Percentiles rank a stretch among this genome's conserved stretches.
phyloP scores from a whole-genome alignment of 2,797 vertebrate species.

The Jordanella pulchra region DNA sequence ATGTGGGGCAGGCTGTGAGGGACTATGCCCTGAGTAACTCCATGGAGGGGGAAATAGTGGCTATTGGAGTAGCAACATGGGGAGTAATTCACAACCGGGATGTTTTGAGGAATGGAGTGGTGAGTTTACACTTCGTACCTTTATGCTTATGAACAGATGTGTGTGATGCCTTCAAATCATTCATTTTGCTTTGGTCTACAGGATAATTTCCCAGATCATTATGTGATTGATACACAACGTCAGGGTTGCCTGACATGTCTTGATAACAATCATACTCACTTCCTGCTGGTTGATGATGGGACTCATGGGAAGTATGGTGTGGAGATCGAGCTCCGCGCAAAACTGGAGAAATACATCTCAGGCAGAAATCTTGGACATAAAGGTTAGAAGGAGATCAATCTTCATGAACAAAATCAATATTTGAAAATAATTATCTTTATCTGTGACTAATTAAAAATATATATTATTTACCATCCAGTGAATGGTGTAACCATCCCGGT shows the following conservation, averaged over 20 bases:
- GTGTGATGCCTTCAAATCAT: not conserved
- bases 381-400: constrained; percentile 54
- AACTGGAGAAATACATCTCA: constrained; percentile 90
- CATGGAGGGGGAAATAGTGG: constrained; percentile 81
- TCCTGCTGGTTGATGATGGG: constrained; percentile 94
- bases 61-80: constrained; percentile 94
- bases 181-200: constrained; percentile 45
- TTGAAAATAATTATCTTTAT: constrained; percentile 3
- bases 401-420: not conserved
- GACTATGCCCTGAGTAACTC: constrained; percentile 84
- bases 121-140: constrained; percentile 11
- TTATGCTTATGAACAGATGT: not conserved
- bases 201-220: constrained; percentile 89
- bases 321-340: constrained; percentile 83
- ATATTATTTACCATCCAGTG: constrained; percentile 66
- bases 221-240: constrained; percentile 82
- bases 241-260: constrained; percentile 89
- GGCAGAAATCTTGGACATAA: constrained; percentile 82
- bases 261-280: constrained; percentile 95
- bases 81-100: constrained; percentile 88
- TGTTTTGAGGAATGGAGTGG: constrained; percentile 75
- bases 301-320: constrained; percentile 86
- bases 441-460: not conserved
- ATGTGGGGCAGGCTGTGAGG: constrained; percentile 91
- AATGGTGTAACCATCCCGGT: constrained; percentile 88